phyloP scores from a whole-genome alignment of 2,113 vertebrate species.

The Rhynchomys soricoides region DNA sequence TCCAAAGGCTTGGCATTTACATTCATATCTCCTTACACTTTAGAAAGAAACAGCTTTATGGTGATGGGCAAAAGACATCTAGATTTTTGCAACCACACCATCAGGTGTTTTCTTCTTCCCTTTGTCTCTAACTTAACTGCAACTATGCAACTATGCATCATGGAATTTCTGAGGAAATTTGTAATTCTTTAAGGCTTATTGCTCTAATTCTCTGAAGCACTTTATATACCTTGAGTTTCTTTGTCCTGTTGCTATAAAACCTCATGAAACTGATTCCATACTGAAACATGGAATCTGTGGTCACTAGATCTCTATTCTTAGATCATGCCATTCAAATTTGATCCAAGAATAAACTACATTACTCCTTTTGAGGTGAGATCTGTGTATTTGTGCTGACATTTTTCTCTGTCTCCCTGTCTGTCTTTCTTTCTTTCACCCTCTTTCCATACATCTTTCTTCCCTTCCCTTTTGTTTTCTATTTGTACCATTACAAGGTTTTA shows the following conservation, averaged over 20 bases:
- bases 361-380: background rate
- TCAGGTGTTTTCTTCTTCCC: background rate
- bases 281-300: background rate
- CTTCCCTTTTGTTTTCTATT: background rate
- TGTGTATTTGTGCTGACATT: background rate
- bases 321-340: background rate
- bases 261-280: background rate
- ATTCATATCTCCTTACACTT: background rate
- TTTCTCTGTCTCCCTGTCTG: background rate
- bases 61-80: background rate
- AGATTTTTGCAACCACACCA: background rate
- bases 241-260: background rate
- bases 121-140: background rate
- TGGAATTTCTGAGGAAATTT: background rate
- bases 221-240: background rate
- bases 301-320: background rate
- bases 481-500: too few relatives aligned
- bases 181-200: background rate
- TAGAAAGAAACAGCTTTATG: background rate
- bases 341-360: background rate
- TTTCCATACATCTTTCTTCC: background rate
- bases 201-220: background rate
- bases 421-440: background rate
- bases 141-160: background rate
- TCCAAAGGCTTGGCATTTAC: slow-evolving; percentile 48